Base-by-base conservation (phyloP, 1,140 invertebrate genomes). In the Heliconius congener region DNA sequence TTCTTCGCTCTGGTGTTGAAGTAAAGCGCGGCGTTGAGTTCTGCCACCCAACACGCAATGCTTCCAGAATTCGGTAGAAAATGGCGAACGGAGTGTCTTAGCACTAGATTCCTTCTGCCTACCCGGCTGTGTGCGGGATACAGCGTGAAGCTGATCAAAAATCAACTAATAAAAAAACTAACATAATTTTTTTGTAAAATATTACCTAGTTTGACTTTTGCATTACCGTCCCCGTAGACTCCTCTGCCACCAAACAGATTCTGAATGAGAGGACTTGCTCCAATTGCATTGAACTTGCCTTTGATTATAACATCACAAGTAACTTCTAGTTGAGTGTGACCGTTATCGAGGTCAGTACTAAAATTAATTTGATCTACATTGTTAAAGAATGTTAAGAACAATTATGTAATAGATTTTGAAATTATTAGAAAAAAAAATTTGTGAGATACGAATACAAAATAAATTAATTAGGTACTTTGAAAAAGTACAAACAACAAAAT, bases 201-300 rank as follows among this genome's bases (percentile, higher is more conserved):
- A 27, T 66, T 79, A 90, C 88, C 87, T 42, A 87, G 70, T 78
- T 81, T 83, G 0, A 86, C 70, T 83, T 87, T 87, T 18, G 82
- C 84, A 73, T 86, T 82, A 70, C 88, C 88, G 66, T 85, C 80
- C 2, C 85, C 87, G 1, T 73, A 74, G 8, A 88, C 23, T 8
- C 74, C 57, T 11, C 75, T 79, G 27, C 80, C 82, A 37, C 85
- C 84, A 30, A 86, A 79, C n/a, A 86, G 27, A 37, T 66, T 80
- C 37, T 84, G 81, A 4, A 88, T 50, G 0, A 87, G 27, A 16
- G 83, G 78, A 55, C 71, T 83, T 6, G 71, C 19, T 8, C 82
- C 76, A 16, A 73, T 71, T 3, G 85, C 75, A 39, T 77, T 85
- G 78, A 87, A 89, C 30, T 85, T 83, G 4, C 87, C 88, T 75